Evolutionary conservation across 2,113 vertebrate species (phyloP).

Genomic region (Macrotis lagotis): DNA sequence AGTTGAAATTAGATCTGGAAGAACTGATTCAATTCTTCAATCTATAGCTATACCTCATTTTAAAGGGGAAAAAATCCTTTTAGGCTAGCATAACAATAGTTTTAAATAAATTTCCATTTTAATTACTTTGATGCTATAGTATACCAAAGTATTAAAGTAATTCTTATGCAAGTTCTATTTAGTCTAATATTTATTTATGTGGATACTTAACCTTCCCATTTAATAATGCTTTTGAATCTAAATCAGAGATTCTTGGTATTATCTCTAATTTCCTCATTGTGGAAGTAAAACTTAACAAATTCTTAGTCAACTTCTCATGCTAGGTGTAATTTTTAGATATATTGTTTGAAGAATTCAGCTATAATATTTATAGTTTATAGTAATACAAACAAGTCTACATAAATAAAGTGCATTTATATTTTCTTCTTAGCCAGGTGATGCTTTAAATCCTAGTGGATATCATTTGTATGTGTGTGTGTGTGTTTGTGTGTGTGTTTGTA

Average conservation of each 20-base stretch:
- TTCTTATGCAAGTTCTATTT: background rate
- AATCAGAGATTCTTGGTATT: background rate
- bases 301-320: background rate
- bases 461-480: too few relatives aligned
- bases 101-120: conserved; percentile 73
- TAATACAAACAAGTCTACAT: background rate
- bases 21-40: conserved; percentile 75
- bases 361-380: too few relatives aligned
- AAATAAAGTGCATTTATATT: background rate
- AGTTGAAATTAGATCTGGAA: conserved; percentile 35
- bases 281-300: background rate
- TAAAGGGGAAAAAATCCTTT: conserved; percentile 23
- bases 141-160: too few relatives aligned
- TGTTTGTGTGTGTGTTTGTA: too few relatives aligned
- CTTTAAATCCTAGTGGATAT: background rate
- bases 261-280: background rate
- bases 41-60: conserved; percentile 58
- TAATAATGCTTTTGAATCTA: background rate
- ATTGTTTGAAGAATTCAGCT: too few relatives aligned
- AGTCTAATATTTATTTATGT: background rate
- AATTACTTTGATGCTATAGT: conserved; percentile 66
- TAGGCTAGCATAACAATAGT: conserved; percentile 71
- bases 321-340: too few relatives aligned
- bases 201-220: background rate
- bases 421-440: background rate